Conservation (phyloP, 2,888 invertebrate genomes). For the Ophonus ardosiacus region DNA sequence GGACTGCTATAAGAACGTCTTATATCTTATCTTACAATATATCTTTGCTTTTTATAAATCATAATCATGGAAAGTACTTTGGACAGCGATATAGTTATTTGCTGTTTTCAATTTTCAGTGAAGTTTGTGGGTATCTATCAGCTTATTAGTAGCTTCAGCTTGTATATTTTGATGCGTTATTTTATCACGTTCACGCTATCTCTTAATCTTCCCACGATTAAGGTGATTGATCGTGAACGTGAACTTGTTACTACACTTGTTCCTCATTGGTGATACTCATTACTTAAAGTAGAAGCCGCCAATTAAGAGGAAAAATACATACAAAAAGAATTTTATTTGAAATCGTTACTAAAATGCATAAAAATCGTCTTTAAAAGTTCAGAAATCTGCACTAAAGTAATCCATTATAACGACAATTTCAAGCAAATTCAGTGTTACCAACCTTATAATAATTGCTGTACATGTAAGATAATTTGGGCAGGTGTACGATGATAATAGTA, state of each 20-base stretch:
- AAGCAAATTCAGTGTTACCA: too few relatives aligned
- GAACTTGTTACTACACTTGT: background rate
- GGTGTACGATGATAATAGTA: too few relatives aligned
- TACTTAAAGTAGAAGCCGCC: background rate
- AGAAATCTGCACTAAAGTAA: too few relatives aligned
- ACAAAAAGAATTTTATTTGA: background rate
- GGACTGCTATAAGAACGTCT: too few relatives aligned
- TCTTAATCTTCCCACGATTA: background rate
- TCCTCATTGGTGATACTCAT: background rate
- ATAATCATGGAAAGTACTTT: too few relatives aligned
- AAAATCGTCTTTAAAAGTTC: too few relatives aligned
- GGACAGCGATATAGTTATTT: background rate
- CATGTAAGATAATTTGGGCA: too few relatives aligned
- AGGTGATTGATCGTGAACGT: background rate
- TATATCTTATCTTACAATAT: too few relatives aligned
- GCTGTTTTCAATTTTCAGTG: background rate
- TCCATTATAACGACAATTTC: too few relatives aligned
- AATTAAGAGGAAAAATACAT: background rate
- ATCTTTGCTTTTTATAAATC: too few relatives aligned
- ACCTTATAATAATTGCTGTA: too few relatives aligned
- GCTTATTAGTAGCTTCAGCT: background rate
- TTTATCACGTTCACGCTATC: background rate
- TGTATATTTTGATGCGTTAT: background rate
- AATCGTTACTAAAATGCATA: too few relatives aligned
- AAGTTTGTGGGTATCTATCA: background rate